Percentiles rank a stretch among this genome's conserved stretches.
These are phyloP conservation scores for Meghimatium bilineatum DNA, from an alignment of 2,888 invertebrate species.

Conservation along the genomic window DNA sequence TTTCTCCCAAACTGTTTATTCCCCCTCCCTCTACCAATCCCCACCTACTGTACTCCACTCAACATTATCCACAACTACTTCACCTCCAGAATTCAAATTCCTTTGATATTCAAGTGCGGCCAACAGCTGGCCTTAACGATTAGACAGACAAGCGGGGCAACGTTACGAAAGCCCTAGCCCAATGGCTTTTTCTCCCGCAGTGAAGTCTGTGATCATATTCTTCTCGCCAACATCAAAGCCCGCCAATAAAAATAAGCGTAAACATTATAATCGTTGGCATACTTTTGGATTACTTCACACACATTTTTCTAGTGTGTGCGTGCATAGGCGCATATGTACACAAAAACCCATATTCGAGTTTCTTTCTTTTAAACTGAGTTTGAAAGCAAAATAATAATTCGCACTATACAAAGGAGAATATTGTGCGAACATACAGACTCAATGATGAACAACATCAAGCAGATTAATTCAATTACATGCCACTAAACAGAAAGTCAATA, in stretches of 20 bases:
- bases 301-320: background rate
- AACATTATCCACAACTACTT: background rate
- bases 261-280: background rate
- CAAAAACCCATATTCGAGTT: no score
- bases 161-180: background rate
- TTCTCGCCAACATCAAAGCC: slow-evolving; percentile 29
- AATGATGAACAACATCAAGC: no score
- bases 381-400: no score
- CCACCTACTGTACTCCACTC: background rate
- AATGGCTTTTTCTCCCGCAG: background rate
- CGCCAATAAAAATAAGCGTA: background rate
- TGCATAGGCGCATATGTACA: background rate
- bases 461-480: no score
- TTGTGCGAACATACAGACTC: no score
- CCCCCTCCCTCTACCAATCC: background rate
- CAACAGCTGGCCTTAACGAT: slow-evolving; percentile 28
- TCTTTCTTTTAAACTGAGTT: no score
- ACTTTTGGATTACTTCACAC: no score
- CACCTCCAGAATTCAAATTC: slow-evolving; percentile 20
- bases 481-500: no score
- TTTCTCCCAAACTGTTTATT: background rate
- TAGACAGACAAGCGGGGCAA: background rate
- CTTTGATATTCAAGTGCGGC: slow-evolving; percentile 40
- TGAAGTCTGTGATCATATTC: slow-evolving; percentile 20
- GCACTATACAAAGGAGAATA: no score